Evolutionary conservation across 2,113 vertebrate genomes (phyloP), one percentile per base, ranked within the genome.

Genomic region (Platycercus adscitus): DNA sequence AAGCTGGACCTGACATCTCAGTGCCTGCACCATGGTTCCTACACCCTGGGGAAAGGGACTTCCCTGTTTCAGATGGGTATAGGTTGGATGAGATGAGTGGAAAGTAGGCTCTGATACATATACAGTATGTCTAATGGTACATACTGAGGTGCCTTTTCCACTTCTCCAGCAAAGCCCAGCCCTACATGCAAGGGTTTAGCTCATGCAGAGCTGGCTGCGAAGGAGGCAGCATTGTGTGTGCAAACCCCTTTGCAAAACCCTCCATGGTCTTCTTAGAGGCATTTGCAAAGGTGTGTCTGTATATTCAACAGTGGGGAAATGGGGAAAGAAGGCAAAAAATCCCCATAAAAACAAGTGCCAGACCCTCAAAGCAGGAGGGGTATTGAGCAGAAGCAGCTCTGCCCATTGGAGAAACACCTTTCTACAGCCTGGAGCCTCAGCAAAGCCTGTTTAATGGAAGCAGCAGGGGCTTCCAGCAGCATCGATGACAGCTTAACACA

Each of bases 11-110:
- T 60, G 60, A 26, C 21, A 41, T 23, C 28, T 70, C 35, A 70
- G 7, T 2, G 1, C 37, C 43, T 60, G 47, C 50, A 66, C 17
- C 17, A n/a, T 0, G 0, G 8, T 21, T 61, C 11, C 43, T 29
- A 43, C 7, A 37, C 2, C 5, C 5, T 17, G 8, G 11, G 25
- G 31, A 76, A 72, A 46, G 5, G 18, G 14, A 41, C 2, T 68
- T 79, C 3, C 0, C 7, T 52, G 9, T 6, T 53, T 68, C 29
- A 50, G 44, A 60, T 1, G 11, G 39, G 9, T 8, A 19, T 6
- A 41, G 5, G 0, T 37, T 33, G 44, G 13, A 7, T 31, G 20
- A 64, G 28, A 71, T 7, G 31, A 43, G 9, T 46, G 15, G 21
- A 10, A 70, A 46, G 8, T 6, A 52, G 19, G 7, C 7, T 72